Conservation (phyloP, 2,888 invertebrate species). For the Drosophila austrosaltans region DNA sequence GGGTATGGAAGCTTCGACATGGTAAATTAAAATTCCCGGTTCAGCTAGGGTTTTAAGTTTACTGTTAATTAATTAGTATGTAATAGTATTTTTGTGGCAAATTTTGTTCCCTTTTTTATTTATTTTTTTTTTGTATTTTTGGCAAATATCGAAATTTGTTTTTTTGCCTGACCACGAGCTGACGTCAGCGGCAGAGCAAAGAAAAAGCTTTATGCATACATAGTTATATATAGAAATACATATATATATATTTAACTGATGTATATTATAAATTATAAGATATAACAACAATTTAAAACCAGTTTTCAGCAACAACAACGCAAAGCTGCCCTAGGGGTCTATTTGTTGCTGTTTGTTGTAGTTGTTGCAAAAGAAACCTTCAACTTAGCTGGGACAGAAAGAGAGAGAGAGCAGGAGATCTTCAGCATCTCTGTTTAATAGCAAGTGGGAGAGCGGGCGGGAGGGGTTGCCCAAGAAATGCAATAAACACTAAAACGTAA, state of each 20-base stretch:
- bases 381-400: conserved; percentile 27
- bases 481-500: conserved; percentile 12
- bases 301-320: conserved; percentile 2
- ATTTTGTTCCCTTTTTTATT: not conserved
- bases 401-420: conserved; percentile 16
- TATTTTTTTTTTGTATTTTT: not conserved
- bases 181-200: conserved; percentile 7
- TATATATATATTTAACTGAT: conserved; percentile 19
- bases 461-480: not conserved
- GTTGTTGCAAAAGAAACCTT: conserved; percentile 13
- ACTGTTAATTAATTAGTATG: not conserved
- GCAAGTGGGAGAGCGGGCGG: not conserved
- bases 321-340: conserved; percentile 11
- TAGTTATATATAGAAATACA: conserved; percentile 1
- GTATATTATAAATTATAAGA: conserved; percentile 12
- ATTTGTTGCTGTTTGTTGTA: not conserved
- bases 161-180: conserved; percentile 7
- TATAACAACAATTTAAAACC: conserved; percentile 13
- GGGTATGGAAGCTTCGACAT: not conserved
- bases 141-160: not conserved
- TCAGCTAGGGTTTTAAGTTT: not conserved
- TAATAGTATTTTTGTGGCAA: not conserved
- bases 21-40: not conserved
- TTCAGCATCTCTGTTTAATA: conserved; percentile 2
- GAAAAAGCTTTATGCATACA: conserved; percentile 19